Evolutionary conservation across 2,797 vertebrate species (phyloP).

Genomic region (Naso thynnoides): DNA sequence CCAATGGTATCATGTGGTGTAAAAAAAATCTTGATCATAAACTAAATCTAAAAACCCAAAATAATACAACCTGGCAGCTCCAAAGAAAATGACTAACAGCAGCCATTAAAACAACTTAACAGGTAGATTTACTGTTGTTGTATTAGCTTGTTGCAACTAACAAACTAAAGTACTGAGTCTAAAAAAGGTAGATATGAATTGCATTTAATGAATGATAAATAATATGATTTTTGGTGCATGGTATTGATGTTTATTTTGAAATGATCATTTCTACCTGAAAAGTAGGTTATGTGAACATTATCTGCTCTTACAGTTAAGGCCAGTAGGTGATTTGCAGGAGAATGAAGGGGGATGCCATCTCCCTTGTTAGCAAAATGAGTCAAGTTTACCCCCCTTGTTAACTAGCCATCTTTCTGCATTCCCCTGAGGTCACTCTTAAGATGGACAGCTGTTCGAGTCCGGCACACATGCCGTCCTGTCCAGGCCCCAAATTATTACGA

Average conservation of each 20-base stretch:
- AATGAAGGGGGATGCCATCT: too few relatives aligned
- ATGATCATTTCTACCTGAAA: background rate
- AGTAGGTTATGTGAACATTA: background rate
- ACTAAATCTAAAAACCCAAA: background rate
- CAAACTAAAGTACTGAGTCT: background rate
- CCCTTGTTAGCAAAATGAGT: too few relatives aligned
- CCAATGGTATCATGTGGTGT: background rate
- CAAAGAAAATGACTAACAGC: background rate
- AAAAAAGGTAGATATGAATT: too few relatives aligned
- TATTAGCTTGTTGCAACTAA: background rate
- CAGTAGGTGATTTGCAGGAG: too few relatives aligned
- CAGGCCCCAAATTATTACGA: too few relatives aligned
- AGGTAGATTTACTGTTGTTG: conserved; percentile 3
- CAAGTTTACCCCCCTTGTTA: too few relatives aligned
- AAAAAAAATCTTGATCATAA: too few relatives aligned
- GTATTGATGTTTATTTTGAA: background rate
- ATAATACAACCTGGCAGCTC: background rate
- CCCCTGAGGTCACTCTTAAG: too few relatives aligned
- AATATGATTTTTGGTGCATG: background rate
- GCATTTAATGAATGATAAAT: too few relatives aligned
- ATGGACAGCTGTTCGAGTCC: too few relatives aligned
- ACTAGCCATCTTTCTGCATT: too few relatives aligned
- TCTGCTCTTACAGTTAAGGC: background rate
- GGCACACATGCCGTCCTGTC: too few relatives aligned
- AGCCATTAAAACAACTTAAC: background rate